Evolutionary conservation across 2,888 invertebrate genomes (phyloP).

Genomic region (Callinectes sapidus): DNA sequence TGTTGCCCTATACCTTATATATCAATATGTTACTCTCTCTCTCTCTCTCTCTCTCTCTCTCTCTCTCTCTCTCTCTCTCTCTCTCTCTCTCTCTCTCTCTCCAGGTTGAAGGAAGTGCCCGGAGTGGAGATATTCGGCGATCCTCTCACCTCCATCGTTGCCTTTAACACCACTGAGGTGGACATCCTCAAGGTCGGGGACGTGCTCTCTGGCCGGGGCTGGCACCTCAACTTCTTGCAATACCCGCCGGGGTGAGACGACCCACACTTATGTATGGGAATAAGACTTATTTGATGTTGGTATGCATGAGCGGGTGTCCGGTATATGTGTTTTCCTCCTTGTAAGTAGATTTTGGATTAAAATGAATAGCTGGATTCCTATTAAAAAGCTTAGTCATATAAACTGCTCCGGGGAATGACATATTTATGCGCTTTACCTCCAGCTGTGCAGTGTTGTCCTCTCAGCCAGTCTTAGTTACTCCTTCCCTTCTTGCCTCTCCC

Average conservation of each 20-base stretch:
- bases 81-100: slow-evolving; percentile 20
- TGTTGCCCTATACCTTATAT: neutral
- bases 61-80: slow-evolving; percentile 2
- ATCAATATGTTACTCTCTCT: neutral
- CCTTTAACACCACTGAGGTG: slow-evolving; percentile 89
- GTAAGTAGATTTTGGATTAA: too few relatives aligned
- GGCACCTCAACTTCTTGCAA: slow-evolving; percentile 95
- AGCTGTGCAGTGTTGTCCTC: neutral
- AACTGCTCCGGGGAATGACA: too few relatives aligned
- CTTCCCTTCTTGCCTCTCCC: neutral
- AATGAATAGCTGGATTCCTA: too few relatives aligned
- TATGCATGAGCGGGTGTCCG: too few relatives aligned
- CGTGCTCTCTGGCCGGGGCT: slow-evolving; percentile 86
- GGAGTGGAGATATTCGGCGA: slow-evolving; percentile 90
- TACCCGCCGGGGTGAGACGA: slow-evolving; percentile 89
- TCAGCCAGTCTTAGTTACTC: neutral
- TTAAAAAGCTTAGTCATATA: too few relatives aligned
- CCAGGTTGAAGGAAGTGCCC: slow-evolving; percentile 85
- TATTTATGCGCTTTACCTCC: neutral
- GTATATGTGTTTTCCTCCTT: too few relatives aligned
- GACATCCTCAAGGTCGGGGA: slow-evolving; percentile 93
- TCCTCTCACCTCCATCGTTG: slow-evolving; percentile 93
- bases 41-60: neutral
- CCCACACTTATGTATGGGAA: neutral
- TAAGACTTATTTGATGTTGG: too few relatives aligned